phyloP scores from a whole-genome alignment of 1,140 invertebrate genomes.

The Octopus sinensis region DNA sequence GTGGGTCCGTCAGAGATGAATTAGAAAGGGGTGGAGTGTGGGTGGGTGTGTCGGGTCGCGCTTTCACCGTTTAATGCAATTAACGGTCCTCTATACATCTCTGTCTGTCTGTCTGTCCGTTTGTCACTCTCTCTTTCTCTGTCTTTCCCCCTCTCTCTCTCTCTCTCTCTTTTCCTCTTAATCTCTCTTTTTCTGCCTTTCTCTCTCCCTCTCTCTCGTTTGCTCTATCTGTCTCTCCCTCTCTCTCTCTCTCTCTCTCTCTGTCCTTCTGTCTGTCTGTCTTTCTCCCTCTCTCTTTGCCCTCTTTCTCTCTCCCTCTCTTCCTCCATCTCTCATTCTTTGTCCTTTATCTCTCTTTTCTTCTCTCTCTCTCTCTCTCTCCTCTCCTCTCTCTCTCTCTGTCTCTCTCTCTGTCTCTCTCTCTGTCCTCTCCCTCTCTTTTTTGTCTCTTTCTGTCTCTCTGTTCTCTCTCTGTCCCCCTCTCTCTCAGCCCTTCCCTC shows the following conservation, averaged over 20 bases:
- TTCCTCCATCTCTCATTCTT: not conserved
- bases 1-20: no score
- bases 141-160: not conserved
- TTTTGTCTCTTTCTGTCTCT: not conserved
- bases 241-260: not conserved
- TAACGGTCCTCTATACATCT: no score
- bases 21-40: no score
- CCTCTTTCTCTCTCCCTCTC: not conserved
- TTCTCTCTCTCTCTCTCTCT: slow-evolving; percentile 16
- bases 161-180: not conserved
- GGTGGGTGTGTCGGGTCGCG: no score
- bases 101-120: not conserved
- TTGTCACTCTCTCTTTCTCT: not conserved
- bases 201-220: not conserved
- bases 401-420: slow-evolving; percentile 4
- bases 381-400: not conserved
- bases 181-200: not conserved
- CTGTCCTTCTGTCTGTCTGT: not conserved
- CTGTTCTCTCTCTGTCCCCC: not conserved
- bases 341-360: slow-evolving; percentile 18
- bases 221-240: not conserved
- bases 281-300: not conserved
- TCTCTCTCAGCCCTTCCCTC: not conserved
- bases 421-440: slow-evolving; percentile 8
- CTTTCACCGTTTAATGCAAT: no score